Conservation (phyloP, 2,797 vertebrate species). For the Psittacula derbiana region DNA sequence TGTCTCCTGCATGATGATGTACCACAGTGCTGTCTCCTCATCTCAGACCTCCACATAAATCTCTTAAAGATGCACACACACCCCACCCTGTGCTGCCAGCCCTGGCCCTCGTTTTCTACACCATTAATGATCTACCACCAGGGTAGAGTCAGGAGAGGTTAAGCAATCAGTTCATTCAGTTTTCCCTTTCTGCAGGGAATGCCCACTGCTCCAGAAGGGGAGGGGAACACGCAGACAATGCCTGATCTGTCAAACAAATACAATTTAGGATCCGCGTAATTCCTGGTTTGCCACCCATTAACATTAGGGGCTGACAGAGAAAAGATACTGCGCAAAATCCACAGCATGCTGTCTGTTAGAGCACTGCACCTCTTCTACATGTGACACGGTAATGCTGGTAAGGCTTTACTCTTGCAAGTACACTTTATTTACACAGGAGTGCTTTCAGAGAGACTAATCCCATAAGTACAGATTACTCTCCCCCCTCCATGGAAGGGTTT, state of each 20-base stretch:
- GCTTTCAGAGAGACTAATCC: constrained; percentile 34
- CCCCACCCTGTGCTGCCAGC: constrained; percentile 69
- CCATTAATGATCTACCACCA: constrained; percentile 78
- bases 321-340: not conserved
- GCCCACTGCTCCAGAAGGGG: constrained; percentile 33
- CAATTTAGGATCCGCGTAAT: not conserved
- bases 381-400: not conserved
- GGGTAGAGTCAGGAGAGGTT: constrained; percentile 71
- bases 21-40: constrained; percentile 79
- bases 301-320: not conserved
- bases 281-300: not conserved
- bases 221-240: not conserved
- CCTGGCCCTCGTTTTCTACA: constrained; percentile 76
- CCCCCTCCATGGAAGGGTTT: not conserved
- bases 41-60: constrained; percentile 81
- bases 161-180: constrained; percentile 74
- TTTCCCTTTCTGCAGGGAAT: constrained; percentile 52
- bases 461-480: not conserved
- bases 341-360: not conserved
- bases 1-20: constrained; percentile 92
- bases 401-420: not conserved
- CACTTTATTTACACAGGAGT: constrained; percentile 24
- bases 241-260: constrained; percentile 45
- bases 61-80: constrained; percentile 79
- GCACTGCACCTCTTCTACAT: not conserved